Conservation (phyloP, 2,113 vertebrate genomes). For the Stegastes partitus region DNA sequence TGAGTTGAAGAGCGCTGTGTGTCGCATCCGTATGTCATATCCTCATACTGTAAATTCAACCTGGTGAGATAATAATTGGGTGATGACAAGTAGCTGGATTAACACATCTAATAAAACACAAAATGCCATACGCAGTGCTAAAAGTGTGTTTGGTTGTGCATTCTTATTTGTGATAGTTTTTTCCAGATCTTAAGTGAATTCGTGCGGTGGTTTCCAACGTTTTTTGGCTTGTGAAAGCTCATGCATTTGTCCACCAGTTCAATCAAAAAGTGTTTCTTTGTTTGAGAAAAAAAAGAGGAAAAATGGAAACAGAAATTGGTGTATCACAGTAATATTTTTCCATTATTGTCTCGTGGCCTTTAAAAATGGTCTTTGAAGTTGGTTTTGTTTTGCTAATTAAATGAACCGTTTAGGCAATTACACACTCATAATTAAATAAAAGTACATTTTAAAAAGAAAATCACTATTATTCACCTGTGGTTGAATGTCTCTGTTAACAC, state of each 20-base stretch:
- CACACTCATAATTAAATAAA: no score
- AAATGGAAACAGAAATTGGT: no score
- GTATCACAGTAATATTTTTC: no score
- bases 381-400: no score
- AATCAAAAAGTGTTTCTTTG: no score
- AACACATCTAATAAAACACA: background rate
- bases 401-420: no score
- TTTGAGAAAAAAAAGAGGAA: no score
- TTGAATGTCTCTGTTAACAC: conserved; percentile 17
- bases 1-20: background rate
- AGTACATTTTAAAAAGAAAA: no score
- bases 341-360: no score
- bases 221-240: background rate
- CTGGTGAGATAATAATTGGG: background rate
- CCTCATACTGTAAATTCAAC: no score
- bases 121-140: background rate
- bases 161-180: conserved; percentile 25
- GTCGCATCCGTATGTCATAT: background rate
- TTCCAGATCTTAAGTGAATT: background rate
- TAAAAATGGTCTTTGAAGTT: no score
- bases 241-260: no score
- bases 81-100: background rate
- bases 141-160: conserved; percentile 3
- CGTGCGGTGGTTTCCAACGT: background rate
- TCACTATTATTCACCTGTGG: background rate